These are phyloP conservation scores for Distichodus sexfasciatus DNA, from an alignment of 2,797 vertebrate genomes.

Conservation along the genomic window DNA sequence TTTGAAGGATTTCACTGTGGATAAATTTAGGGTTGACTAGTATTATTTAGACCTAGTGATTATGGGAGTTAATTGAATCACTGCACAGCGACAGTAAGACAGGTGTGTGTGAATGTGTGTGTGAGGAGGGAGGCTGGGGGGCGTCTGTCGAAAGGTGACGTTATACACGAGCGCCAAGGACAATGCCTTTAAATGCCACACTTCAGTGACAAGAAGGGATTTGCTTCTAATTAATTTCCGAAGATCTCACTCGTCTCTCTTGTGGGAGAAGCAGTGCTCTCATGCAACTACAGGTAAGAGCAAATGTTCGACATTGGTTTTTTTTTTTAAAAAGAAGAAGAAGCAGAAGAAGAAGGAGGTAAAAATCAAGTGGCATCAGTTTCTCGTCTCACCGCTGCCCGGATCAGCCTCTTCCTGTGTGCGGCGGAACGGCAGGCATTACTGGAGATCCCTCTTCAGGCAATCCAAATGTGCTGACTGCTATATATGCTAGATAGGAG, in stretches of 20 bases:
- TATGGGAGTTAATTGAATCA: too few species aligned
- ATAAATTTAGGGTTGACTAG: constrained; percentile 48
- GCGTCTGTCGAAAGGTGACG: constrained; percentile 69
- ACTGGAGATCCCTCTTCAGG: constrained; percentile 37
- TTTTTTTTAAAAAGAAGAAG: too few species aligned
- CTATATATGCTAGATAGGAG: constrained; percentile 35
- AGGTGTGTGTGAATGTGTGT: constrained; percentile 66
- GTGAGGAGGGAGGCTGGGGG: constrained; percentile 58
- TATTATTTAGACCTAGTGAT: too few species aligned
- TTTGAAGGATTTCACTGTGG: too few species aligned
- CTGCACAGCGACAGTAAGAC: too few species aligned
- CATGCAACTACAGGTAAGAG: constrained; percentile 58
- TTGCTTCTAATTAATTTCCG: constrained; percentile 78
- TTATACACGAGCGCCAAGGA: constrained; percentile 70
- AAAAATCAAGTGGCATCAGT: constrained; percentile 65
- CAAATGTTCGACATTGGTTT: constrained; percentile 69
- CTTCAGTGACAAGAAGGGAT: constrained; percentile 74
- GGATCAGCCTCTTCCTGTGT: constrained; percentile 38
- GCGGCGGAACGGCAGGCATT: constrained; percentile 46
- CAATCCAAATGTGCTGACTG: constrained; percentile 26
- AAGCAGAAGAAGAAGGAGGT: too few species aligned
- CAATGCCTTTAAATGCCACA: constrained; percentile 77
- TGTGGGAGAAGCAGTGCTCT: constrained; percentile 63
- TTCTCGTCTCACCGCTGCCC: constrained; percentile 40
- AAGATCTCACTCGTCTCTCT: constrained; percentile 65